These are phyloP conservation scores for Neodiprion lecontei DNA, from an alignment of 1,140 invertebrate species.

Conservation along the genomic window DNA sequence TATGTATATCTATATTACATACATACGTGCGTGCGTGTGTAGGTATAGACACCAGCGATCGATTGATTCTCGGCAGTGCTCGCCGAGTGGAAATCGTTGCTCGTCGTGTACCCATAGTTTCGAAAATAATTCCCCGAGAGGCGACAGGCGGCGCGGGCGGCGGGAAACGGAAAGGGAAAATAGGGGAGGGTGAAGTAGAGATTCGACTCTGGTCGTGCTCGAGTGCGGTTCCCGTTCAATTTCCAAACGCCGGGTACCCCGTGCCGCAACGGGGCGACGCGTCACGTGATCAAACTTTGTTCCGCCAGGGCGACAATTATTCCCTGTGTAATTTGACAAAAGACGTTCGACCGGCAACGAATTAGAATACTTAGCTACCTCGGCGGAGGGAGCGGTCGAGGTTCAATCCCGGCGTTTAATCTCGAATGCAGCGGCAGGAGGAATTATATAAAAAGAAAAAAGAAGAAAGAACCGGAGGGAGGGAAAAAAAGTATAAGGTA, in stretches of 20 bases:
- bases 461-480: background rate
- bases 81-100: constrained; percentile 1
- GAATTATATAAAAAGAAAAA: background rate
- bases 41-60: background rate
- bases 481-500: background rate
- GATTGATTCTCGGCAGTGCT: background rate
- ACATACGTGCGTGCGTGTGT: no score
- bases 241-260: background rate
- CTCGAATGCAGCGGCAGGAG: background rate
- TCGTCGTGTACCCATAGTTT: constrained; percentile 3
- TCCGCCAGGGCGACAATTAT: background rate
- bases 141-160: background rate
- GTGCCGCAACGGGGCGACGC: background rate
- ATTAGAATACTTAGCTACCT: constrained; percentile 1
- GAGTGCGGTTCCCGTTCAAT: background rate
- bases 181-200: background rate
- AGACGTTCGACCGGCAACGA: background rate
- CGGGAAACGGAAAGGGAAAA: background rate
- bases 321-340: constrained; percentile 1
- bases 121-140: constrained; percentile 4
- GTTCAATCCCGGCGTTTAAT: background rate
- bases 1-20: no score
- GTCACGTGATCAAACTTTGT: constrained; percentile 4
- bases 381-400: background rate
- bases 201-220: constrained; percentile 1